Conservation (phyloP, 2,113 vertebrate species). For the Seriola quinqueradiata region DNA sequence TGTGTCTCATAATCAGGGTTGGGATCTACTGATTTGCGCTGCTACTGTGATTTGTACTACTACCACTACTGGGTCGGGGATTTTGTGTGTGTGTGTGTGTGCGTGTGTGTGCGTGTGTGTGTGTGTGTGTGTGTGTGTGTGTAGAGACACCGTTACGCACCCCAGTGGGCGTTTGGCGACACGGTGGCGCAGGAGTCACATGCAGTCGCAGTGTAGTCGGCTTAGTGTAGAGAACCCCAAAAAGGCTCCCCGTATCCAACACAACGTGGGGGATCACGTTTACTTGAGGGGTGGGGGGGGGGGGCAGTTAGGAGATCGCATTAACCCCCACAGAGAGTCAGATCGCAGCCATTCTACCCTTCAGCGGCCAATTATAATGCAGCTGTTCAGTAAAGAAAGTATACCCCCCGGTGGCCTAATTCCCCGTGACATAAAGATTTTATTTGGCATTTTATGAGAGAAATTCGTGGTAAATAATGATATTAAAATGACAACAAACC, state of each 20-base stretch:
- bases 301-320: neutral
- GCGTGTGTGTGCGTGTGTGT: no score
- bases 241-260: neutral
- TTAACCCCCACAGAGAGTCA: neutral
- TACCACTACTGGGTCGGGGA: neutral
- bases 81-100: neutral
- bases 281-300: neutral
- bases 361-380: neutral
- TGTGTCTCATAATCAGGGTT: neutral
- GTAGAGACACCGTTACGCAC: slow-evolving; percentile 72
- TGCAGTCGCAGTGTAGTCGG: slow-evolving; percentile 35
- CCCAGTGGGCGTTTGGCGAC: slow-evolving; percentile 78
- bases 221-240: slow-evolving; percentile 1
- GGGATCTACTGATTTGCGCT: neutral
- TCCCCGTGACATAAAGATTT: neutral
- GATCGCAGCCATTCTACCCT: neutral
- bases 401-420: slow-evolving; percentile 37
- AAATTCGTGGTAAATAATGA: neutral
- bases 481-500: neutral
- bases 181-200: slow-evolving; percentile 71
- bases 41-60: neutral
- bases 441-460: neutral
- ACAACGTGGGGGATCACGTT: neutral
- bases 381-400: slow-evolving; percentile 48
- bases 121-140: neutral